These are phyloP conservation scores for Semaprochilodus insignis DNA, from an alignment of 2,797 vertebrate genomes.

Conservation along the genomic window DNA sequence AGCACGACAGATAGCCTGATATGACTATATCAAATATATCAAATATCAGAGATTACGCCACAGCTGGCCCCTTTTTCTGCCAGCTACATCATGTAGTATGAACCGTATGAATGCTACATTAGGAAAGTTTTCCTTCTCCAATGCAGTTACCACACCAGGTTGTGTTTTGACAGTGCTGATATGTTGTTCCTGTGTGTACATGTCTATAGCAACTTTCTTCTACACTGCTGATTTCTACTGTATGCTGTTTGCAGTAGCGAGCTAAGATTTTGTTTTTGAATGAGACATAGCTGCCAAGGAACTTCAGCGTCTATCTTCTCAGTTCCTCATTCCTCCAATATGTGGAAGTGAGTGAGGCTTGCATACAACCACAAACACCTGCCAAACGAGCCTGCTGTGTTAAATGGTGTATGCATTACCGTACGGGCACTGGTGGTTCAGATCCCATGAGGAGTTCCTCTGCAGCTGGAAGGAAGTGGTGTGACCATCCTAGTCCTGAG, in stretches of 20 bases:
- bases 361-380: conserved; percentile 41
- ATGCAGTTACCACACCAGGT: too few relatives aligned
- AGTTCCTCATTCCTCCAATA: conserved; percentile 39
- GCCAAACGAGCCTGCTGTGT: background rate
- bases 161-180: too few relatives aligned
- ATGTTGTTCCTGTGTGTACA: background rate
- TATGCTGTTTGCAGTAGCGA: too few relatives aligned
- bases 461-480: background rate
- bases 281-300: background rate
- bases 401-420: background rate
- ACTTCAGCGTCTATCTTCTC: conserved; percentile 2
- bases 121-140: too few relatives aligned
- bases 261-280: background rate
- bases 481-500: background rate
- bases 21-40: too few relatives aligned
- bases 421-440: background rate
- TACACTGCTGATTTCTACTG: background rate
- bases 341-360: background rate
- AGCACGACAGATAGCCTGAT: too few relatives aligned
- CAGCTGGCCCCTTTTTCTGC: too few relatives aligned
- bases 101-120: too few relatives aligned
- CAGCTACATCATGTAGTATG: too few relatives aligned
- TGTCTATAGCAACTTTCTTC: background rate
- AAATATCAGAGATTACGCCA: too few relatives aligned
- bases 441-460: conserved; percentile 1